Evolutionary conservation across 2,113 vertebrate species (phyloP).

Genomic region (Varanus komodoensis): DNA sequence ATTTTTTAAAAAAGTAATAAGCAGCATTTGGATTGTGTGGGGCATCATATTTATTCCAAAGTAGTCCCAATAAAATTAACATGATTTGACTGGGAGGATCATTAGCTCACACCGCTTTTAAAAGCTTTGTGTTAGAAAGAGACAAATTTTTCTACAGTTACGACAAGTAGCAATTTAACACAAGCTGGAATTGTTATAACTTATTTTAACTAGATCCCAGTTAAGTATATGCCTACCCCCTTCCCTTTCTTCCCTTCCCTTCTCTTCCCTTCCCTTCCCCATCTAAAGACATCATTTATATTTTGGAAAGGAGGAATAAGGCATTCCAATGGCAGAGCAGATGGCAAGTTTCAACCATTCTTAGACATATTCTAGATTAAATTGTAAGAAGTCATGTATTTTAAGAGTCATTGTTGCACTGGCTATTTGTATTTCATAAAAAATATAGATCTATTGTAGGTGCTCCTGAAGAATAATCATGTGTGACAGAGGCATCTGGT

Average conservation of each 20-base stretch:
- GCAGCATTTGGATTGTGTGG: background rate
- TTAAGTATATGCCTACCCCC: background rate
- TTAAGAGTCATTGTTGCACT: too few species aligned
- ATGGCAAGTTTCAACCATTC: background rate
- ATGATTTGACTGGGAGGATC: background rate
- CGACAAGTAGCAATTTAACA: background rate
- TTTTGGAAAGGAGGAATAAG: background rate
- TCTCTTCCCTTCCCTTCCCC: too few species aligned
- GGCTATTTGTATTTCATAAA: too few species aligned
- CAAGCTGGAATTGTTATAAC: too few species aligned
- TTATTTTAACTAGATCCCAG: background rate
- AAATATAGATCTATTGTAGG: background rate
- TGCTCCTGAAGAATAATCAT: background rate
- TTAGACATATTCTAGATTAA: background rate
- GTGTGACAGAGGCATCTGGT: background rate
- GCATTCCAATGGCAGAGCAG: background rate
- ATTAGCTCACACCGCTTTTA: background rate
- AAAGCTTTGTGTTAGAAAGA: background rate
- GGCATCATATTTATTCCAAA: slow-evolving; percentile 1
- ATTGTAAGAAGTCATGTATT: background rate
- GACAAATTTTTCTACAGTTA: background rate
- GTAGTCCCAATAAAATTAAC: background rate
- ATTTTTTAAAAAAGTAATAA: background rate
- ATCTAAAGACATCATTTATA: background rate
- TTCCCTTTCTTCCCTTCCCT: too few species aligned